These are phyloP conservation scores for Gallinago media DNA, from an alignment of 2,113 vertebrate genomes.

Conservation along the genomic window DNA sequence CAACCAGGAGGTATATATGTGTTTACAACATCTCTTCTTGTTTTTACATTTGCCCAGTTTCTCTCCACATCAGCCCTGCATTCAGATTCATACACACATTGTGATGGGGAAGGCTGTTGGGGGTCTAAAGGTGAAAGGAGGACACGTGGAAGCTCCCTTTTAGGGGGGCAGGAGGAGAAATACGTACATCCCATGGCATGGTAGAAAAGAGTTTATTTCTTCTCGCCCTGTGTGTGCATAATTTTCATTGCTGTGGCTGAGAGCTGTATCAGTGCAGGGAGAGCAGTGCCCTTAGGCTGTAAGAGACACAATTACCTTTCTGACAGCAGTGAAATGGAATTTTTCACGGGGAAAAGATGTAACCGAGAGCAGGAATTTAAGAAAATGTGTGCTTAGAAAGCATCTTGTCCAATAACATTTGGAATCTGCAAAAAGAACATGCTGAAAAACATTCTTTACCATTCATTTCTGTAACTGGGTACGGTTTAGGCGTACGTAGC, in stretches of 20 bases:
- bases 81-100: not conserved
- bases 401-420: not conserved
- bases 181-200: rapidly evolving
- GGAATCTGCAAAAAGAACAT: not conserved
- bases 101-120: not conserved
- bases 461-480: not conserved
- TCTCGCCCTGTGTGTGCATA: rapidly evolving
- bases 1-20: rapidly evolving
- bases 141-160: not conserved
- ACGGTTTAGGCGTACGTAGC: not conserved
- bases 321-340: conserved; percentile 9
- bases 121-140: not conserved
- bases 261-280: not conserved
- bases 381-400: not conserved
- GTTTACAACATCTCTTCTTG: not conserved
- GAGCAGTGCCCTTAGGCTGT: not conserved
- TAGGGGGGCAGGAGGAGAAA: not conserved
- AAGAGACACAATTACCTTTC: conserved; percentile 11
- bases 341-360: not conserved
- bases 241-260: not conserved
- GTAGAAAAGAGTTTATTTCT: not conserved
- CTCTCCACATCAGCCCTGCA: not conserved
- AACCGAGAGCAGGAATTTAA: not conserved
- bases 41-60: not conserved
- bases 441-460: not conserved